Evolutionary conservation across 2,113 vertebrate species (phyloP).

Genomic region (Sinocyclocheilus rhinocerous): DNA sequence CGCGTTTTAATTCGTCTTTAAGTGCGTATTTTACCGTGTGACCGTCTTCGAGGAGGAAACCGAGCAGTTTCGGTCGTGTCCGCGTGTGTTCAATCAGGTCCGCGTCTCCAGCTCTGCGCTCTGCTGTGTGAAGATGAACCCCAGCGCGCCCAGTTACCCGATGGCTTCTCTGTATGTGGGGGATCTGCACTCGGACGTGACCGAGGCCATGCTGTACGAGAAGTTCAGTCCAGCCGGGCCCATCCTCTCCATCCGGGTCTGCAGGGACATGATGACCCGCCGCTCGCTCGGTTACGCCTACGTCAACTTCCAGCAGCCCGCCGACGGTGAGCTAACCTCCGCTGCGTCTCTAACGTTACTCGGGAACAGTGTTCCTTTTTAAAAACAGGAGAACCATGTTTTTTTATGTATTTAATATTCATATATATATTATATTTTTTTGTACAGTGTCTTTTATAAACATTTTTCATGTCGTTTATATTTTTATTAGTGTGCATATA

Average conservation of each 20-base stretch:
- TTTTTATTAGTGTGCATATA: no score
- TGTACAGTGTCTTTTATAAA: no score
- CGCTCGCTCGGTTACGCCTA: constrained; percentile 89
- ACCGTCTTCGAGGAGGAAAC: not conserved
- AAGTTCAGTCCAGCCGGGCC: constrained; percentile 89
- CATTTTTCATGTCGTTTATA: no score
- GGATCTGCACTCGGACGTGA: constrained; percentile 87
- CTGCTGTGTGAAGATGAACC: constrained; percentile 82
- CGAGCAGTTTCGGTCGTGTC: not conserved
- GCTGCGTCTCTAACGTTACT: no score
- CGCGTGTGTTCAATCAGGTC: not conserved
- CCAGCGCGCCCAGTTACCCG: constrained; percentile 88
- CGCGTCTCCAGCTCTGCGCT: no score
- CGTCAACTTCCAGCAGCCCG: constrained; percentile 90
- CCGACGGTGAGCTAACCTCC: constrained; percentile 77
- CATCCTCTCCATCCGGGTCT: constrained; percentile 88
- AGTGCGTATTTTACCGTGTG: not conserved
- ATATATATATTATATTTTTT: no score
- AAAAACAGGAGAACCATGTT: no score
- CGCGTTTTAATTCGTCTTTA: constrained; percentile 14
- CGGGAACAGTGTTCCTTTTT: no score
- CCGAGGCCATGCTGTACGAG: constrained; percentile 91
- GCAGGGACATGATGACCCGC: constrained; percentile 90
- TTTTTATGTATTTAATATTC: no score
- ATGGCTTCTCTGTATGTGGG: constrained; percentile 91